Percentiles rank a stretch among this genome's conserved stretches.
Conservation (phyloP, 1,140 invertebrate genomes). For the Nasonia giraulti region DNA sequence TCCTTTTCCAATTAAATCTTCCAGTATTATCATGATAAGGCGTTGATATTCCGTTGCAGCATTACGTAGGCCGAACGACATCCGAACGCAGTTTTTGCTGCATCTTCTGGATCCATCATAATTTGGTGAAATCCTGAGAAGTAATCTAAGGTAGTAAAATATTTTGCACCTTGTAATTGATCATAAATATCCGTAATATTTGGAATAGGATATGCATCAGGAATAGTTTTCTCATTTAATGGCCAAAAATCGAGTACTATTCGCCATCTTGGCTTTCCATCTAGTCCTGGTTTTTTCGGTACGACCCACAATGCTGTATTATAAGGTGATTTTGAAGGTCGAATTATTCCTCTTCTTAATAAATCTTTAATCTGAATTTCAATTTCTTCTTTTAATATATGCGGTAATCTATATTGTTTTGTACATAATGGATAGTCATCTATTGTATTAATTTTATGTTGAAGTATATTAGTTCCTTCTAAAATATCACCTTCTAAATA, state of each 20-base stretch:
- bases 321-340: neutral
- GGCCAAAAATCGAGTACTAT: slow-evolving; percentile 64
- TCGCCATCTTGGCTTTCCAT: slow-evolving; percentile 52
- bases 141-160: slow-evolving; percentile 70
- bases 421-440: neutral
- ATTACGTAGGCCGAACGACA: slow-evolving; percentile 67
- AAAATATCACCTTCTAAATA: neutral
- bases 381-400: neutral
- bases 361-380: neutral
- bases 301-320: slow-evolving; percentile 46
- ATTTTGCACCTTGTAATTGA: slow-evolving; percentile 60
- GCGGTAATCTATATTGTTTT: neutral
- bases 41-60: slow-evolving; percentile 64
- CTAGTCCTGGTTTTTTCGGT: slow-evolving; percentile 22
- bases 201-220: slow-evolving; percentile 75
- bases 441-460: neutral
- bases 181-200: slow-evolving; percentile 71
- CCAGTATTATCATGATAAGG: slow-evolving; percentile 65
- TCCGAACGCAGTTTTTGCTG: slow-evolving; percentile 57
- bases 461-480: neutral
- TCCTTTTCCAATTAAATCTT: slow-evolving; percentile 55
- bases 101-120: slow-evolving; percentile 62
- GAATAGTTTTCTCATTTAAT: slow-evolving; percentile 67
- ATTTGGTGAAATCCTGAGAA: slow-evolving; percentile 75
- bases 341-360: neutral